Evolutionary conservation across 1,140 invertebrate genomes (phyloP).

Genomic region (Rhizoglyphus robini): DNA sequence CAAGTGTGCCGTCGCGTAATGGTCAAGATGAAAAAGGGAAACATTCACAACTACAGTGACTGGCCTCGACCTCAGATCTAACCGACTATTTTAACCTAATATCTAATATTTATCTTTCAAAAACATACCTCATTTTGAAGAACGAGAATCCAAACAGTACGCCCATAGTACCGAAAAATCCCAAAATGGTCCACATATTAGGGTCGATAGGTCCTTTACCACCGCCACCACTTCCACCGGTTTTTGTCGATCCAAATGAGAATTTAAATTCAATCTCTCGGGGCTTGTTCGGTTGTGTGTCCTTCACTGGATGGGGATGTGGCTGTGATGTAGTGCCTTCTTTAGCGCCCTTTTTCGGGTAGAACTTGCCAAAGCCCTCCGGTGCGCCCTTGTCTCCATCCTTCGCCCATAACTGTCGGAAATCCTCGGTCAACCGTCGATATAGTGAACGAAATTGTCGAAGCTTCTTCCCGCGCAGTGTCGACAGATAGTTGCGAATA

Average conservation of each 20-base stretch:
- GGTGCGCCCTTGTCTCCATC: not conserved
- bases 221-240: constrained; percentile 29
- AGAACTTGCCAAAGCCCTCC: constrained; percentile 18
- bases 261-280: constrained; percentile 4
- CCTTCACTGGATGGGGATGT: not conserved
- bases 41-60: no score
- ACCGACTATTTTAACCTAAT: no score
- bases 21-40: no score
- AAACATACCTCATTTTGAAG: constrained; percentile 12
- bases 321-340: not conserved
- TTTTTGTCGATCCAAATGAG: not conserved
- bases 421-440: not conserved
- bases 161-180: constrained; percentile 47
- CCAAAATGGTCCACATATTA: constrained; percentile 54
- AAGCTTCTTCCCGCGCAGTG: not conserved
- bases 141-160: constrained; percentile 38
- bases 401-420: not conserved
- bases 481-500: not conserved
- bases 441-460: not conserved
- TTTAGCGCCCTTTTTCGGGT: not conserved
- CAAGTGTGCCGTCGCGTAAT: no score
- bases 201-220: constrained; percentile 46
- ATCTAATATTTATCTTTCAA: no score
- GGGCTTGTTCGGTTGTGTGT: not conserved
- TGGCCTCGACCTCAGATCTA: no score